A percentile compares a stretch with the other conserved stretches of the same genome.
These are phyloP conservation scores for Bubo blakistoni DNA, from an alignment of 2,113 vertebrate genomes.

Conservation along the genomic window DNA sequence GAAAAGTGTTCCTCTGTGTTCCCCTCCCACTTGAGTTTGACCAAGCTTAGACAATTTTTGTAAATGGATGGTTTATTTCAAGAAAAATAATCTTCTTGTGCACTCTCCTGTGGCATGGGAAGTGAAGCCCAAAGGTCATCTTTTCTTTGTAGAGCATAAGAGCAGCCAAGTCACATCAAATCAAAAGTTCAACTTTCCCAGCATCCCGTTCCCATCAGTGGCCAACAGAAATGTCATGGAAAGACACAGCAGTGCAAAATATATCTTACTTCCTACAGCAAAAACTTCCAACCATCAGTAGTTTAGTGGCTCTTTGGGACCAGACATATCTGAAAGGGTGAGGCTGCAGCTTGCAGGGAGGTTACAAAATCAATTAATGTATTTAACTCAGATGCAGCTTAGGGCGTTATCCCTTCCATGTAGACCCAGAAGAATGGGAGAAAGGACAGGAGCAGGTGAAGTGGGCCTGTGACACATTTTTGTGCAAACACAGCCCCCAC, in stretches of 20 bases:
- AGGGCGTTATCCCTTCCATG: background rate
- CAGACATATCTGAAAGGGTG: background rate
- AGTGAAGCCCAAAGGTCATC: background rate
- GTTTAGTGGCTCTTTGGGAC: background rate
- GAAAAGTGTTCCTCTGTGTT: background rate
- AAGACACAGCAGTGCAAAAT: background rate
- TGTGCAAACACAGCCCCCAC: background rate
- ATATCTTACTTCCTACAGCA: background rate
- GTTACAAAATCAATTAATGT: background rate
- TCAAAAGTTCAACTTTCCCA: background rate
- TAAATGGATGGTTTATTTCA: background rate
- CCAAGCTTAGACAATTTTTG: background rate
- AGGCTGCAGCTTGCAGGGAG: background rate
- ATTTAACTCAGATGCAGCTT: background rate
- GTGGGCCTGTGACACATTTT: background rate
- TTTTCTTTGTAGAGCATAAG: background rate
- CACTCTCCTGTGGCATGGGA: background rate
- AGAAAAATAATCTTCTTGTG: background rate
- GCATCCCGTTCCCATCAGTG: background rate
- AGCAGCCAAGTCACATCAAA: background rate
- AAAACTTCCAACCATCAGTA: background rate
- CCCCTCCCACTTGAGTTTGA: background rate
- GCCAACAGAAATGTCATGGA: accelerated
- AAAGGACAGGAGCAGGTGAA: background rate
- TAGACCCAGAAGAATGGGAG: background rate